Evolutionary conservation across 2,888 invertebrate species (phyloP).

Genomic region (Magallana nippona): DNA sequence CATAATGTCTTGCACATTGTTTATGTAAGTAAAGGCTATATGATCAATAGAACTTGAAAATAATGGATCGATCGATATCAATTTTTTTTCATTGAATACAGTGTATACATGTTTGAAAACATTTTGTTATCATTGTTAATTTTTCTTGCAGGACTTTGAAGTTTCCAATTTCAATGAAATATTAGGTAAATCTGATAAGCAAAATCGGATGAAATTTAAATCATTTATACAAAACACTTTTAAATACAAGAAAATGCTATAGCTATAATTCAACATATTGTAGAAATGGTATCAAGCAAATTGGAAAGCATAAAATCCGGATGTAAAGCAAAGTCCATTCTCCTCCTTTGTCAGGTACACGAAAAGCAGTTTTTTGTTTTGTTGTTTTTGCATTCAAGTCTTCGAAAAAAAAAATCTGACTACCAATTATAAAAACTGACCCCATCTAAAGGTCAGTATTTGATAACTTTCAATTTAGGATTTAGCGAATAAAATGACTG

Average conservation of each 20-base stretch:
- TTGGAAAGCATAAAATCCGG: constrained; percentile 58
- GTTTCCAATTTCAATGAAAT: constrained; percentile 62
- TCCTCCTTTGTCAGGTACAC: constrained; percentile 66
- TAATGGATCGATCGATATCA: background rate
- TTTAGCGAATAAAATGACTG: too few species aligned
- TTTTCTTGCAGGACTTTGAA: constrained; percentile 65
- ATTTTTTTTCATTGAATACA: background rate
- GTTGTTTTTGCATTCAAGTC: background rate
- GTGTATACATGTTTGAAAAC: background rate
- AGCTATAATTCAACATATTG: constrained; percentile 22
- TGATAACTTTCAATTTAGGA: too few species aligned
- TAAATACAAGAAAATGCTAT: too few species aligned
- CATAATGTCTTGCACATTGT: constrained; percentile 58
- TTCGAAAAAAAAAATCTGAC: too few species aligned
- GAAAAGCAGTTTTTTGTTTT: too few species aligned
- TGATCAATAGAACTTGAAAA: background rate
- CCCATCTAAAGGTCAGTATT: too few species aligned
- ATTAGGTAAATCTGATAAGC: constrained; percentile 54
- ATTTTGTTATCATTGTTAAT: background rate
- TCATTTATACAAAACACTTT: too few species aligned
- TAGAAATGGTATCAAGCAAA: constrained; percentile 60
- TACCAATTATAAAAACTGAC: too few species aligned
- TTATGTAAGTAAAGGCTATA: constrained; percentile 62
- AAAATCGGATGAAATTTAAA: background rate
- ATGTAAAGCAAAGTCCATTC: constrained; percentile 65